These are phyloP conservation scores for Peromyscus melanophrys DNA, from an alignment of 2,797 vertebrate genomes.

Conservation along the genomic window DNA sequence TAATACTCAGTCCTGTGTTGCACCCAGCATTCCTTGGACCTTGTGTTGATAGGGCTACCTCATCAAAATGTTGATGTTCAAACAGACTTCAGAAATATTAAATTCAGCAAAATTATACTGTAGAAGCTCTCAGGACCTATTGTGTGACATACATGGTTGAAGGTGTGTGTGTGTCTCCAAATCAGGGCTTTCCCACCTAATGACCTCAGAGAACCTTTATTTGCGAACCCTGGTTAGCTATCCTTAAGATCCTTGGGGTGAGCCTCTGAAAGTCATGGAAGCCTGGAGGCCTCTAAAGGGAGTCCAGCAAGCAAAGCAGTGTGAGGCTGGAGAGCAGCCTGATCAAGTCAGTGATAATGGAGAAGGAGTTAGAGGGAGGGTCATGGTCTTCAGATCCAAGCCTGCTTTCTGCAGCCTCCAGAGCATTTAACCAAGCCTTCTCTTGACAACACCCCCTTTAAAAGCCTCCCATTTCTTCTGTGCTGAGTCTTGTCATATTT, in stretches of 20 bases:
- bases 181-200: not conserved
- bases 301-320: not conserved
- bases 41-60: not conserved
- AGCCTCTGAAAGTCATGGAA: not conserved
- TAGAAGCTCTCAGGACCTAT: not conserved
- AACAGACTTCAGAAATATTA: not conserved
- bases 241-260: not conserved
- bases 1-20: not conserved
- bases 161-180: not conserved
- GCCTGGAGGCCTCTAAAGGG: not conserved
- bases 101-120: slow-evolving; percentile 4
- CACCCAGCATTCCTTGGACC: not conserved
- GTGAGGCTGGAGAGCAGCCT: not conserved
- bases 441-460: slow-evolving; percentile 81
- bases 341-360: not conserved
- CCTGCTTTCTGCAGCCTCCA: slow-evolving; percentile 55
- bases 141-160: not conserved
- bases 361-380: not conserved
- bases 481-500: slow-evolving; percentile 82
- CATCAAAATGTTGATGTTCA: not conserved
- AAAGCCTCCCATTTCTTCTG: slow-evolving; percentile 85
- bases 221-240: not conserved
- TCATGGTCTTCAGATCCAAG: not conserved
- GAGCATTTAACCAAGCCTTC: slow-evolving; percentile 76
- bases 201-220: slow-evolving; percentile 27